Conservation (phyloP, 1,140 invertebrate genomes). For the Leptestheria dahalacensis region DNA sequence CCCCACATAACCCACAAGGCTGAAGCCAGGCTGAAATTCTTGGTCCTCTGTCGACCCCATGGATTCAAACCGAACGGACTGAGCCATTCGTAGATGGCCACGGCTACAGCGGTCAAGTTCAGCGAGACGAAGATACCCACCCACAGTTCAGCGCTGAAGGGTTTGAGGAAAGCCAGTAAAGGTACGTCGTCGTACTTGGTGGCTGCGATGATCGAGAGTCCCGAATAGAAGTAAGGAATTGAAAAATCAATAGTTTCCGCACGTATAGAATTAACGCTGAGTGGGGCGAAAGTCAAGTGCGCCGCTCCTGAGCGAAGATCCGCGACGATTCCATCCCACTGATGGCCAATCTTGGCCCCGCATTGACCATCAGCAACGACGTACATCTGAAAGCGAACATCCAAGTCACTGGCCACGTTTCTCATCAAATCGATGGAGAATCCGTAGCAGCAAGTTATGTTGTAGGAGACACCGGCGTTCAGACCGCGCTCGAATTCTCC, state of each 20-base stretch:
- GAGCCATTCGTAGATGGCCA: slow-evolving; percentile 83
- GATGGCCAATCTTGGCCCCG: slow-evolving; percentile 30
- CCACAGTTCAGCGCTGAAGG: slow-evolving; percentile 77
- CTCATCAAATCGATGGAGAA: slow-evolving; percentile 75
- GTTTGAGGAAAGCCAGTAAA: slow-evolving; percentile 69
- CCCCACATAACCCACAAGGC: slow-evolving; percentile 90
- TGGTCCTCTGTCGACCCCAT: slow-evolving; percentile 81
- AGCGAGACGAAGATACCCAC: slow-evolving; percentile 77
- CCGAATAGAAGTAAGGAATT: slow-evolving; percentile 74
- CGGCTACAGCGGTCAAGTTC: slow-evolving; percentile 75
- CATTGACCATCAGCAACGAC: slow-evolving; percentile 67
- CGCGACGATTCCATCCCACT: slow-evolving; percentile 74
- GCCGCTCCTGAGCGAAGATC: slow-evolving; percentile 69
- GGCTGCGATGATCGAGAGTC: slow-evolving; percentile 64
- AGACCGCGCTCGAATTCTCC: slow-evolving; percentile 41
- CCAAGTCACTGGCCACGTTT: slow-evolving; percentile 63
- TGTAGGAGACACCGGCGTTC: slow-evolving; percentile 28
- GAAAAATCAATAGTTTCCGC: slow-evolving; percentile 68
- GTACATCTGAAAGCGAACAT: slow-evolving; percentile 76
- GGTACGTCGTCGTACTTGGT: slow-evolving; percentile 63
- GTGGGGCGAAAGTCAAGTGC: slow-evolving; percentile 73
- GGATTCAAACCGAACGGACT: slow-evolving; percentile 86
- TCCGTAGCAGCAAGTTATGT: slow-evolving; percentile 67
- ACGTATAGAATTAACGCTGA: slow-evolving; percentile 61
- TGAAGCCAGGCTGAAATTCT: slow-evolving; percentile 66